Evolutionary conservation across 35 echinoderm and acorn worm species (phyloP).

Genomic region (Holothuria glaberrima): DNA sequence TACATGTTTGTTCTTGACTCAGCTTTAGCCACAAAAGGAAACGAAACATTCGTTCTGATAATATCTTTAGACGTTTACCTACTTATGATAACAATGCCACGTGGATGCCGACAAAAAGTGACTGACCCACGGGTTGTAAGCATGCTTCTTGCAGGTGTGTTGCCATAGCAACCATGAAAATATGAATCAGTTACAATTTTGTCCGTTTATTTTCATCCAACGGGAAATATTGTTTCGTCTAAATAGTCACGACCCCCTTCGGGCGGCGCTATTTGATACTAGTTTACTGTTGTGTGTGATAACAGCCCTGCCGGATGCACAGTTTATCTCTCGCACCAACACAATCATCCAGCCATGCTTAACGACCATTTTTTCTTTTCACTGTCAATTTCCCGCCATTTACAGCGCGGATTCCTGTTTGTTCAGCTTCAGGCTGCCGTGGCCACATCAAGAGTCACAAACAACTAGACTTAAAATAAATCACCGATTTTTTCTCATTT

Average conservation of each 20-base stretch:
- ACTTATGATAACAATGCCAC: no score
- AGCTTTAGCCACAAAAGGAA: no score
- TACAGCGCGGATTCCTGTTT: constrained; percentile 47
- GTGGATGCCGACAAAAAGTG: no score
- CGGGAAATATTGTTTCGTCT: background rate
- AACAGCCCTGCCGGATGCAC: background rate
- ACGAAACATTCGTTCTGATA: no score
- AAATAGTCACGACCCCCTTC: constrained; percentile 18
- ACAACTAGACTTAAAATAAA: constrained; percentile 58
- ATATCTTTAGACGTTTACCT: no score
- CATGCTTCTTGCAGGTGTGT: constrained; percentile 1
- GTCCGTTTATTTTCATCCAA: background rate
- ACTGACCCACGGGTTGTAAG: background rate
- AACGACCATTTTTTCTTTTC: constrained; percentile 42
- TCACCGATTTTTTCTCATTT: constrained; percentile 55
- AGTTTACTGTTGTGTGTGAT: constrained; percentile 34
- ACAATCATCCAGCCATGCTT: constrained; percentile 21
- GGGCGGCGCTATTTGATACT: constrained; percentile 46
- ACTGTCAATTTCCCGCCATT: constrained; percentile 12
- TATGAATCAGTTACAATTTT: constrained; percentile 47
- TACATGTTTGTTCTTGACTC: no score
- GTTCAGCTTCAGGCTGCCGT: constrained; percentile 47
- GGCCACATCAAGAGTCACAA: constrained; percentile 57
- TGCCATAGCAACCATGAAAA: background rate
- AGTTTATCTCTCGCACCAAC: background rate